Evolutionary conservation across 2,888 invertebrate species (phyloP), one percentile per base, ranked within the genome.

Genomic region (Diplolepis rosae): DNA sequence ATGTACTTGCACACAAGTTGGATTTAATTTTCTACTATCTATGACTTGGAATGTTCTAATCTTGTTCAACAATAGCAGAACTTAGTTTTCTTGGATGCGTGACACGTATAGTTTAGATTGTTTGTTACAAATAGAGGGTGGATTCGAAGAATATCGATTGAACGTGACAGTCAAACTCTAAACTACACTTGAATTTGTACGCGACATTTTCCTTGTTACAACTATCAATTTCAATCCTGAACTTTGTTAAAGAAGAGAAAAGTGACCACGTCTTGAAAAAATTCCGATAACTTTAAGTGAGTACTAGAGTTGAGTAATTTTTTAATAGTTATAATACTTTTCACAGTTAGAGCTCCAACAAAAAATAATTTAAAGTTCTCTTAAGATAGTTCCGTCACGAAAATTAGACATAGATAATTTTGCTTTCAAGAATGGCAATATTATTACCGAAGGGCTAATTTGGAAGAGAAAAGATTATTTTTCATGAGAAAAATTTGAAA

Each of bases 1-100:
- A 42, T n/a, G 27, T 39, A 27, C 24, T 61, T 61, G 15, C 27
- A 61, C 39, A 9, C 27, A 61, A 54, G 39, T 61, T 61, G n/a
- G 39, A 61, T 61, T 61, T 24, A 27, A 39, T 39, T 61, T n/a
- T 24, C 56, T 9, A 4, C 24, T 39, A 39, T 39, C 56, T 61
- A 39, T 61, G 22, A 22, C 39, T 35, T 32, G 11, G 56, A 24
- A 32, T 56, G 56, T 4, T 24, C 39, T 24, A 39, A 61, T 61
- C 39, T 39, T 39, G 15, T 7, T 28, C n/a, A 5, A 28, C n/a
- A 52, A 52, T 28, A 13, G 7, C 2, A 27, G 28, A 28, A 52
- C 52, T 52, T 28, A 9, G 7, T 52, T 30, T 30, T 1, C 11
- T 56, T 24, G 18, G n/a, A 30, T 27, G 39, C 32, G n/a, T 61